Conservation (phyloP, 1,140 invertebrate genomes). For the Ceratosolen solmsi region DNA sequence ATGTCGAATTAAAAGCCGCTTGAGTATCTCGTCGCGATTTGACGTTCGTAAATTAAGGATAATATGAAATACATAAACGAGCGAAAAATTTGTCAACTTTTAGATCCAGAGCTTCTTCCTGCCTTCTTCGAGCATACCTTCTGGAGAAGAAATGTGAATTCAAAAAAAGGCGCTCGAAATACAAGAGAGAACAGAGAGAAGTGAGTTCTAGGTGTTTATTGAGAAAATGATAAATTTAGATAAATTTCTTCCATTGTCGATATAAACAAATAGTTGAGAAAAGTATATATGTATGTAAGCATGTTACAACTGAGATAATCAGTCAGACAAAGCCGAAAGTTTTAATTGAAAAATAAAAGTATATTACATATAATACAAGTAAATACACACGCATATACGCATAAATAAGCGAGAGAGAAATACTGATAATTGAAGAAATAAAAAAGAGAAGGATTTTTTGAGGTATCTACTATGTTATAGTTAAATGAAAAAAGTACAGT, state of each 20-base stretch:
- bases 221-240: not conserved
- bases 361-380: conserved; percentile 30
- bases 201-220: not conserved
- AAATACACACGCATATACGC: not conserved
- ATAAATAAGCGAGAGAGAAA: conserved; percentile 47
- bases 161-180: conserved; percentile 18
- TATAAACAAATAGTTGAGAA: not conserved
- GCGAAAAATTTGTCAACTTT: conserved; percentile 10
- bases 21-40: conserved; percentile 45
- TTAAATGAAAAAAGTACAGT: conserved; percentile 38
- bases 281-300: conserved; percentile 28
- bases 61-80: conserved; percentile 24
- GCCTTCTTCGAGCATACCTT: conserved; percentile 45
- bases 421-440: conserved; percentile 43
- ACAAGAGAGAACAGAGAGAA: conserved; percentile 13
- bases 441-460: conserved; percentile 33
- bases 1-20: conserved; percentile 31
- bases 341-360: not conserved
- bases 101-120: conserved; percentile 41
- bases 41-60: not conserved
- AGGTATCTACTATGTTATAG: conserved; percentile 58
- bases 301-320: conserved; percentile 3
- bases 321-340: conserved; percentile 45
- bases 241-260: not conserved
- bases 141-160: conserved; percentile 22